Percentiles rank a stretch among this genome's conserved stretches.
phyloP scores from a whole-genome alignment of 53 echinoderm and acorn worm species.

The Holothuria leucospilota region DNA sequence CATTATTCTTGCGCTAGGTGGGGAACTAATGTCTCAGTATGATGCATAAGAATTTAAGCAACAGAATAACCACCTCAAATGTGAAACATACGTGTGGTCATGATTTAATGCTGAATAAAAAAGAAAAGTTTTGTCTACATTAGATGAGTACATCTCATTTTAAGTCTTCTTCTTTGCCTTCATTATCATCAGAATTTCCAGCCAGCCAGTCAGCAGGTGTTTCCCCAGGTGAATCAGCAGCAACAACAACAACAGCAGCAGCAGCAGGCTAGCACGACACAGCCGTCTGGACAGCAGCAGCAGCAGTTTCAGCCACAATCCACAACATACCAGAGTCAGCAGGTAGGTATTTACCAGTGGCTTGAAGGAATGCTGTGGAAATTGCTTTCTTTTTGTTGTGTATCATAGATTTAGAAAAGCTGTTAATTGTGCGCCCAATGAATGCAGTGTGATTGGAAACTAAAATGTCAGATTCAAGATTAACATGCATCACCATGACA shows the following conservation, averaged over 20 bases:
- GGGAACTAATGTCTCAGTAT: no score
- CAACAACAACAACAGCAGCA: slow-evolving; percentile 36
- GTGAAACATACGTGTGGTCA: no score
- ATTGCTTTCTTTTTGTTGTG: slow-evolving; percentile 20
- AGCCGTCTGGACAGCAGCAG: slow-evolving; percentile 23
- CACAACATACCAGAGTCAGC: slow-evolving; percentile 42
- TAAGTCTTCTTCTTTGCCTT: no score
- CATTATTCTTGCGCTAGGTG: no score
- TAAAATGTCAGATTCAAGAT: no score
- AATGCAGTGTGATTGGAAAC: not conserved
- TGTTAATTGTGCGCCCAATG: no score
- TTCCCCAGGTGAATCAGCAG: slow-evolving; percentile 33
- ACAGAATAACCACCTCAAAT: no score
- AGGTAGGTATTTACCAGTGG: slow-evolving; percentile 7
- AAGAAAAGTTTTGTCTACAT: no score
- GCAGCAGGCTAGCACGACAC: slow-evolving; percentile 25
- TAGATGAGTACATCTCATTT: no score
- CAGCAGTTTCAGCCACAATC: slow-evolving; percentile 24
- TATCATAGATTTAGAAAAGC: slow-evolving; percentile 24
- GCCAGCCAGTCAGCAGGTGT: slow-evolving; percentile 19
- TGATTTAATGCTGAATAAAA: no score
- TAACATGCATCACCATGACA: no score
- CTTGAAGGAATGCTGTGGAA: slow-evolving; percentile 23
- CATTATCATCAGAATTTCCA: slow-evolving; percentile 1
- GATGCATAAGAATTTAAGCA: no score